Conservation (phyloP, 1,140 invertebrate species). For the Ptiloglossa arizonensis region DNA sequence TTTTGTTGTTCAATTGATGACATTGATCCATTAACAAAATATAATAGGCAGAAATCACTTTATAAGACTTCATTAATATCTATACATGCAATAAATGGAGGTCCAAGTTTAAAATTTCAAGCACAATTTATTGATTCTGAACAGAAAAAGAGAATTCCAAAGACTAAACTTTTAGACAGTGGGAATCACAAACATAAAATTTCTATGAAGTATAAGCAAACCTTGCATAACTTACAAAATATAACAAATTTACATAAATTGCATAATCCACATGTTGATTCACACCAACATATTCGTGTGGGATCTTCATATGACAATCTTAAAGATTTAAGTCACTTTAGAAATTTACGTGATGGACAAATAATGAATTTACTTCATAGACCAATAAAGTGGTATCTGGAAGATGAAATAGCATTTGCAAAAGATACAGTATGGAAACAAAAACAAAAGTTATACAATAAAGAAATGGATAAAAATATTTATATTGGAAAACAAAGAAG, state of each 20-base stretch:
- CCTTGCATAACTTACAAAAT: not conserved
- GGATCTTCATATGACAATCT: not conserved
- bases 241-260: not conserved
- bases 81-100: slow-evolving; percentile 43
- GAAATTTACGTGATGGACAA: not conserved
- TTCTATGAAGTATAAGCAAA: not conserved
- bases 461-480: slow-evolving; percentile 30
- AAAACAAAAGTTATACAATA: slow-evolving; percentile 29
- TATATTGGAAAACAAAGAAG: slow-evolving; percentile 45
- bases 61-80: slow-evolving; percentile 41
- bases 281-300: not conserved
- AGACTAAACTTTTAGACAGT: not conserved
- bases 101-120: slow-evolving; percentile 58
- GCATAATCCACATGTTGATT: not conserved
- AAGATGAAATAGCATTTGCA: slow-evolving; percentile 56
- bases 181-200: slow-evolving; percentile 13
- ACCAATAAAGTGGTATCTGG: slow-evolving; percentile 49
- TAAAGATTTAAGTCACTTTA: not conserved
- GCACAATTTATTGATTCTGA: slow-evolving; percentile 24
- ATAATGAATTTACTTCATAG: not conserved
- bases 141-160: not conserved
- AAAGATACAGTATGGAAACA: slow-evolving; percentile 44
- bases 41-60: slow-evolving; percentile 44
- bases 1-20: slow-evolving; percentile 60
- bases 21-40: slow-evolving; percentile 45